Percentiles rank a stretch among this genome's conserved stretches.
These are phyloP conservation scores for Erpobdella octoculata DNA, from an alignment of 2,888 invertebrate species.

Conservation along the genomic window DNA sequence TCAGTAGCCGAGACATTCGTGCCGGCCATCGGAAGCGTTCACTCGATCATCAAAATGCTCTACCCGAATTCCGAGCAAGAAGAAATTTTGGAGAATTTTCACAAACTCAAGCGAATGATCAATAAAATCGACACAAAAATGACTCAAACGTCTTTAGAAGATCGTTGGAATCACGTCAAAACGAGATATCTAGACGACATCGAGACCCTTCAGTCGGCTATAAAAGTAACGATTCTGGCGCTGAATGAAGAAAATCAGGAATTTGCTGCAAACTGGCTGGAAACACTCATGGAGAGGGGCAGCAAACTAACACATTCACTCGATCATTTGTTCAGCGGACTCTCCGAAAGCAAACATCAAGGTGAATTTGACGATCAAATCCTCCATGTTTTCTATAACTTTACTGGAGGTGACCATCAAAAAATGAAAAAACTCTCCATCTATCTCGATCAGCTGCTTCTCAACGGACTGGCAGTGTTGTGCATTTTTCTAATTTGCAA, in stretches of 20 bases:
- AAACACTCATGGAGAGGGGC: background rate
- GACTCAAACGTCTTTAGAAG: background rate
- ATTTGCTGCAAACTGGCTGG: background rate
- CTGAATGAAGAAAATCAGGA: background rate
- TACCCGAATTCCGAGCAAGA: background rate
- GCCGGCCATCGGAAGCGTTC: background rate
- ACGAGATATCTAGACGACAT: slow-evolving; percentile 2
- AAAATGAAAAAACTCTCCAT: background rate
- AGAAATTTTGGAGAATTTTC: background rate
- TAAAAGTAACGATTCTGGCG: background rate
- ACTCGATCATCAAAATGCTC: background rate
- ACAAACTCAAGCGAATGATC: background rate
- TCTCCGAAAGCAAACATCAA: background rate
- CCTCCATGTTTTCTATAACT: background rate
- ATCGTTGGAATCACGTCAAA: background rate
- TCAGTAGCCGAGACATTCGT: background rate
- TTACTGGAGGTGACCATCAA: background rate
- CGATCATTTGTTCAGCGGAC: background rate
- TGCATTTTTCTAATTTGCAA: background rate
- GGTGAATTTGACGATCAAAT: slow-evolving; percentile 12
- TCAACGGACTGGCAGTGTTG: background rate
- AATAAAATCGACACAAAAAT: background rate
- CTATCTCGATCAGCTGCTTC: background rate
- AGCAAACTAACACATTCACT: background rate
- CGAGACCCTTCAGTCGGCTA: background rate